Evolutionary conservation across 2,888 invertebrate genomes (phyloP).

Genomic region (Eupithecia insigniata): DNA sequence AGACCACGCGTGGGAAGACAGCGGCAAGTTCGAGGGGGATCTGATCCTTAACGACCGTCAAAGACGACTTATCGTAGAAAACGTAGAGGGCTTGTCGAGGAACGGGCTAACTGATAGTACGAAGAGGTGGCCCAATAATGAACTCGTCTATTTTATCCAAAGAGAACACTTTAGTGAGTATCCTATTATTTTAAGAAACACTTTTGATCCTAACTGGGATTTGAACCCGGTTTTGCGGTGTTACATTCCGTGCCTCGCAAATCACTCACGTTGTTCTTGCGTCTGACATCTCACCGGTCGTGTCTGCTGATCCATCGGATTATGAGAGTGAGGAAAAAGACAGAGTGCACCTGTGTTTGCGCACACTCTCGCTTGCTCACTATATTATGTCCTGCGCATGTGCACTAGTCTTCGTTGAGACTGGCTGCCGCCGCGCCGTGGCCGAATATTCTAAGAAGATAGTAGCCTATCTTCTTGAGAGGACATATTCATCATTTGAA

Average conservation of each 20-base stretch:
- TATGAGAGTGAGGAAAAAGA: background rate
- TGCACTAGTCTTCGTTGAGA: background rate
- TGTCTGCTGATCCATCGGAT: background rate
- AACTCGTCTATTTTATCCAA: slow-evolving; percentile 76
- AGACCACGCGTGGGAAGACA: slow-evolving; percentile 80
- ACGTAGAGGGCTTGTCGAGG: slow-evolving; percentile 74
- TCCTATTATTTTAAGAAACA: background rate
- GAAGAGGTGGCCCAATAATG: slow-evolving; percentile 78
- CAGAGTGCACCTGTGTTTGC: background rate
- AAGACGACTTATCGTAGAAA: slow-evolving; percentile 71
- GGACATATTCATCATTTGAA: background rate
- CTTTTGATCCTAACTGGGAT: background rate
- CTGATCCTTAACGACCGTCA: slow-evolving; percentile 78
- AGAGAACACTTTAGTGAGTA: slow-evolving; percentile 78
- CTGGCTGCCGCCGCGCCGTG: background rate
- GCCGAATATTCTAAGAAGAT: too few relatives aligned
- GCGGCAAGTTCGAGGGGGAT: slow-evolving; percentile 83
- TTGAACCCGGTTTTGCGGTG: background rate
- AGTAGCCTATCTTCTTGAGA: too few relatives aligned
- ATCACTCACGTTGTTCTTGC: background rate
- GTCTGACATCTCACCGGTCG: background rate
- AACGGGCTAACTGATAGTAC: slow-evolving; percentile 76
- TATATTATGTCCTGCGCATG: background rate
- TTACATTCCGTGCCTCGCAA: background rate
- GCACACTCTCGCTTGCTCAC: background rate